phyloP scores from a whole-genome alignment of 2,797 vertebrate genomes.

The Phaenicophaeus curvirostris region DNA sequence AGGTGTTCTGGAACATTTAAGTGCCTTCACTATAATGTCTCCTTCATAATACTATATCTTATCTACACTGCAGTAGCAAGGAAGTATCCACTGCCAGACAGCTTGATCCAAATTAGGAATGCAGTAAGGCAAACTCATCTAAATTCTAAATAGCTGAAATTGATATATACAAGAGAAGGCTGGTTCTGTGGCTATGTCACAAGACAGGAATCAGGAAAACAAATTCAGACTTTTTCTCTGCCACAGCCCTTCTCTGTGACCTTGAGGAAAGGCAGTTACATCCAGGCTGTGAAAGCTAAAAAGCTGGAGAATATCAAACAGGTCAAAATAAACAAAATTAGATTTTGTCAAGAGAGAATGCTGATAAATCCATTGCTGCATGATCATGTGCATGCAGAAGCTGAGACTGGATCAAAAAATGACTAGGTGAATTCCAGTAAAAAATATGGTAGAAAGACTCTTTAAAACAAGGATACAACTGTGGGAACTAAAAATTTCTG shows the following conservation, averaged over 20 bases:
- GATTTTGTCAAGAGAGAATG: background rate
- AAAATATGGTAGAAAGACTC: background rate
- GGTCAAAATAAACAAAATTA: conserved; percentile 12
- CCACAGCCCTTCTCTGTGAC: background rate
- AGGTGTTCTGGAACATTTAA: background rate
- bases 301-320: background rate
- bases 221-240: background rate
- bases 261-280: background rate
- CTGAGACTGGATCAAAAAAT: background rate
- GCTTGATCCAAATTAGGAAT: conserved; percentile 48
- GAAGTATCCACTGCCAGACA: background rate
- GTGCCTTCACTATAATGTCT: background rate
- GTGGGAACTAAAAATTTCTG: background rate
- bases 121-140: conserved; percentile 48
- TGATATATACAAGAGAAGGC: conserved; percentile 19
- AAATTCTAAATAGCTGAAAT: conserved; percentile 56
- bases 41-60: background rate
- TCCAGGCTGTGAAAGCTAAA: background rate
- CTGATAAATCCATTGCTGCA: background rate
- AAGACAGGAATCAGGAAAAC: conserved; percentile 11
- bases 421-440: background rate
- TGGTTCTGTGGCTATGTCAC: conserved; percentile 1
- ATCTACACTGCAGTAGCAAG: background rate
- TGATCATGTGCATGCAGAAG: background rate
- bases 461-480: background rate